Percentiles rank a stretch among this genome's conserved stretches.
Evolutionary conservation across 2,113 vertebrate genomes (phyloP).

Genomic region (Anolis carolinensis): DNA sequence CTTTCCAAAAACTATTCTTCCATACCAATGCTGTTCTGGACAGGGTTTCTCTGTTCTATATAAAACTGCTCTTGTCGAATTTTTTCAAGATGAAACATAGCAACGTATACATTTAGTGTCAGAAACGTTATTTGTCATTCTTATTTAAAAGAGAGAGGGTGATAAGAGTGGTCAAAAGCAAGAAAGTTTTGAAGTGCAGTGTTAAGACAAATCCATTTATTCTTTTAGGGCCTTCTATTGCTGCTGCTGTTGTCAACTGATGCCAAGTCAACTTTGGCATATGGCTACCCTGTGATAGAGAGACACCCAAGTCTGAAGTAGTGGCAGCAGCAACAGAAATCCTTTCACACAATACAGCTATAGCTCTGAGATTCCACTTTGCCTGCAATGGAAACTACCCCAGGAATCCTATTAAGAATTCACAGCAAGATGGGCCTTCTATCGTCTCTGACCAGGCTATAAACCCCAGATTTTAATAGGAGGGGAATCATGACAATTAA

Average conservation of each 20-base stretch:
- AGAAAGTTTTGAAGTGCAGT: not conserved
- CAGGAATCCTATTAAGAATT: too few relatives aligned
- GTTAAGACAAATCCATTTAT: not conserved
- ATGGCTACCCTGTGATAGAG: too few relatives aligned
- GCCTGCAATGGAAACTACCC: too few relatives aligned
- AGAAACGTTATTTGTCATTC: not conserved
- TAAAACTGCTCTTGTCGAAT: constrained; percentile 7
- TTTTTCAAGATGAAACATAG: not conserved
- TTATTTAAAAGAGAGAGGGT: not conserved
- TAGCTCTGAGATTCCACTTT: too few relatives aligned
- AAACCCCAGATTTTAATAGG: too few relatives aligned
- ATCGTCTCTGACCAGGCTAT: too few relatives aligned
- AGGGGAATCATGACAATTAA: not conserved
- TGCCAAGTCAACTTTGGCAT: too few relatives aligned
- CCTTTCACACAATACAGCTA: too few relatives aligned
- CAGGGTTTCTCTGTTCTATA: not conserved
- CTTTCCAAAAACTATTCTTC: constrained; percentile 53
- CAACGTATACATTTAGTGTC: not conserved
- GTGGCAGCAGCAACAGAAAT: too few relatives aligned
- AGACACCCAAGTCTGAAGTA: too few relatives aligned
- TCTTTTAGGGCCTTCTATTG: not conserved
- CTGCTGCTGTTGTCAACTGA: too few relatives aligned
- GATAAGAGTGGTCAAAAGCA: not conserved
- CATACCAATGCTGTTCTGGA: constrained; percentile 45
- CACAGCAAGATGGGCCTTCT: too few relatives aligned